phyloP scores from a whole-genome alignment of 2,113 vertebrate species.

The Dipodomys merriami region DNA sequence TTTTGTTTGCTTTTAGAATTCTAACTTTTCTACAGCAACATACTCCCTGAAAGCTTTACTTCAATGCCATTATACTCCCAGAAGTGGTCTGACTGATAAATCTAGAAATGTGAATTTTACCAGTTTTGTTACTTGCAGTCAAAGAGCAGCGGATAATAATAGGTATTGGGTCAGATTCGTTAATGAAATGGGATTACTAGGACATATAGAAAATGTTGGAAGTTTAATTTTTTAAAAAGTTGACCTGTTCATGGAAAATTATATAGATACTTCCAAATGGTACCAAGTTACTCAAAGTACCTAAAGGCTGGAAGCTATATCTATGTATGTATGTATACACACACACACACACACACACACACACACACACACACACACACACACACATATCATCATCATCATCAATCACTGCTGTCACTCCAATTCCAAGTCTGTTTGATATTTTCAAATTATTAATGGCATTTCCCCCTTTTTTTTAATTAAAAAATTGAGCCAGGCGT shows the following conservation, averaged over 20 bases:
- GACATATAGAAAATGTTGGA: not conserved
- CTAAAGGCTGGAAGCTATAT: not conserved
- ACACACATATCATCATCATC: not conserved
- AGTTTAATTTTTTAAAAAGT: not conserved
- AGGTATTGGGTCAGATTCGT: not conserved
- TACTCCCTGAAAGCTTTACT: slow-evolving; percentile 61
- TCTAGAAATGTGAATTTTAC: slow-evolving; percentile 41
- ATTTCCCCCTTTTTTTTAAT: not conserved
- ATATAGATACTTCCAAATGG: not conserved
- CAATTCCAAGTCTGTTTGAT: not conserved
- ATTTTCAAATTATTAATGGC: not conserved
- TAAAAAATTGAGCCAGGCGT: not conserved
- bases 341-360: too few species aligned
- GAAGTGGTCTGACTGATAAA: not conserved
- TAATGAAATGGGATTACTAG: not conserved
- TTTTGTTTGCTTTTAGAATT: slow-evolving; percentile 85
- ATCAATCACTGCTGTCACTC: not conserved
- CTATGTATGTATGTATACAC: too few species aligned
- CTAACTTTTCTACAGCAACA: slow-evolving; percentile 82
- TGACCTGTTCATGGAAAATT: not conserved
- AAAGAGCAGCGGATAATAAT: not conserved
- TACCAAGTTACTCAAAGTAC: not conserved
- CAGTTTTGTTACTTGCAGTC: not conserved
- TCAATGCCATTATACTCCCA: slow-evolving; percentile 44
- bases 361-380: too few species aligned